Evolutionary conservation across 2,888 invertebrate species (phyloP).

Genomic region (Thysanoteuthis rhombus): DNA sequence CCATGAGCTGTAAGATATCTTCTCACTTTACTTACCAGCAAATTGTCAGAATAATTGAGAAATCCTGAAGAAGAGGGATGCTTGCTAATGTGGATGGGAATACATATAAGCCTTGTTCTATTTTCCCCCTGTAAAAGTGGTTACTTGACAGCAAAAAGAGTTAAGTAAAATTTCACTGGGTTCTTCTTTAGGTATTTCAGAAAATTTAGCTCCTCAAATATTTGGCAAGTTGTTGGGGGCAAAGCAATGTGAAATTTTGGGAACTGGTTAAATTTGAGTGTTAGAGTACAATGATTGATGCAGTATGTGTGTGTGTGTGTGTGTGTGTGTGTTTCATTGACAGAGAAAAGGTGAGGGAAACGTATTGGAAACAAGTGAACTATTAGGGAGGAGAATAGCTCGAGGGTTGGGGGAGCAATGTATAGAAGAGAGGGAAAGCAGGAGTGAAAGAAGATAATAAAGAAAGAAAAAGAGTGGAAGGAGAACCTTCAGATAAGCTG

Average conservation of each 20-base stretch:
- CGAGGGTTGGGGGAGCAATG: neutral
- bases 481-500: neutral
- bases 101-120: neutral
- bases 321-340: neutral
- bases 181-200: neutral
- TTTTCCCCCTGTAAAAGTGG: neutral
- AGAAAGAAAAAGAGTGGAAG: too few relatives aligned
- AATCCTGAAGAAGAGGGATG: neutral
- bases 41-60: neutral
- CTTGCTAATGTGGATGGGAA: neutral
- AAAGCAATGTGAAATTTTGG: neutral
- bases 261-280: neutral
- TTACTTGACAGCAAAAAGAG: neutral
- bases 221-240: neutral
- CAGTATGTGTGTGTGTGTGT: too few relatives aligned
- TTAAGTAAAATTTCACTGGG: neutral
- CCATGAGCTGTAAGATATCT: neutral
- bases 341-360: neutral
- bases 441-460: too few relatives aligned
- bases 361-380: neutral
- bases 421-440: neutral
- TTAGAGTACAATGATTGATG: neutral
- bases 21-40: neutral
- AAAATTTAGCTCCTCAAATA: neutral
- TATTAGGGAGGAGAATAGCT: neutral